phyloP scores from a whole-genome alignment of 2,888 invertebrate species.

The Rhogogaster chlorosoma region DNA sequence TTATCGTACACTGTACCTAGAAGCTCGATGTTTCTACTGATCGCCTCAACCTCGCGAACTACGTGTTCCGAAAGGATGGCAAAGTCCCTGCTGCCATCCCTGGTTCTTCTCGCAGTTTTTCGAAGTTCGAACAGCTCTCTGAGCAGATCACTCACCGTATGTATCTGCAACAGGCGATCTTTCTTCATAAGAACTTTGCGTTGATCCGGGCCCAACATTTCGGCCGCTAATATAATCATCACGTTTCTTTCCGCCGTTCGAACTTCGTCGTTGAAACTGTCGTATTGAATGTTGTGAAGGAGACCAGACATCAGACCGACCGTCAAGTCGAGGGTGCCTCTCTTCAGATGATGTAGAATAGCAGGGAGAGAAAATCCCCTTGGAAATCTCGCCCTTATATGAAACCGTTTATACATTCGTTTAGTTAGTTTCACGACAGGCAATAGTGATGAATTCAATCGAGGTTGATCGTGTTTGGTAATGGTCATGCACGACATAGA shows the following conservation, averaged over 20 bases:
- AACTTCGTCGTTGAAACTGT: slow-evolving; percentile 60
- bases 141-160: slow-evolving; percentile 56
- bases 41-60: slow-evolving; percentile 57
- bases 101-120: not conserved
- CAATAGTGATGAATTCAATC: not conserved
- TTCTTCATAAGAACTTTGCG: not conserved
- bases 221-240: not conserved
- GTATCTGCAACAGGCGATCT: not conserved
- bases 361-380: slow-evolving; percentile 56
- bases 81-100: slow-evolving; percentile 3
- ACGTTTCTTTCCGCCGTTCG: slow-evolving; percentile 59
- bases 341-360: slow-evolving; percentile 55
- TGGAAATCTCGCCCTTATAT: slow-evolving; percentile 54
- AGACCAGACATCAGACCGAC: slow-evolving; percentile 59
- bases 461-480: not conserved
- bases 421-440: slow-evolving; percentile 33
- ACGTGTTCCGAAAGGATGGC: slow-evolving; percentile 59
- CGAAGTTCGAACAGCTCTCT: not conserved
- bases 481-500: slow-evolving; percentile 56
- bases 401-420: slow-evolving; percentile 49
- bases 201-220: not conserved
- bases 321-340: slow-evolving; percentile 54
- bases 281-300: slow-evolving; percentile 59
- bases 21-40: slow-evolving; percentile 62
- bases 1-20: slow-evolving; percentile 64